Conservation (phyloP, 2,113 vertebrate genomes). For the Percopsis transmontana region DNA sequence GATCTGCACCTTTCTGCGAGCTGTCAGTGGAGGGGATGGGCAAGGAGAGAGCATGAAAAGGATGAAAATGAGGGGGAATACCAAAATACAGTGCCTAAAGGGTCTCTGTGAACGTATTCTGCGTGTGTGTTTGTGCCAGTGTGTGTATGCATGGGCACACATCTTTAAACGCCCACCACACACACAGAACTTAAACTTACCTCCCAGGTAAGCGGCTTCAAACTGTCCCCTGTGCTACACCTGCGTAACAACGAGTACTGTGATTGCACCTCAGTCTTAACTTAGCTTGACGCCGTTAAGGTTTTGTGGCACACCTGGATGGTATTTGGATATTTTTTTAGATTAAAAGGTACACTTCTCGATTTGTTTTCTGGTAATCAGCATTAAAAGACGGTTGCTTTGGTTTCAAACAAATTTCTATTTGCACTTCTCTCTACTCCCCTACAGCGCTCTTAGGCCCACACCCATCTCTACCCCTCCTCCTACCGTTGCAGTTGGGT, state of each 20-base stretch:
- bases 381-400: no score
- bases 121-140: slow-evolving; percentile 15
- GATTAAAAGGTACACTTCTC: no score
- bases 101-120: slow-evolving; percentile 2
- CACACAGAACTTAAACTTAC: background rate
- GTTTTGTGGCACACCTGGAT: slow-evolving; percentile 27
- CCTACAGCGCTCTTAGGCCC: no score
- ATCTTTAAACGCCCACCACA: slow-evolving; percentile 13
- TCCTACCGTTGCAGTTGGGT: no score
- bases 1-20: slow-evolving; percentile 45
- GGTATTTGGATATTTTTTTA: slow-evolving; percentile 41
- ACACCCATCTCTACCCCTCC: no score
- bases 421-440: no score
- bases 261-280: slow-evolving; percentile 13
- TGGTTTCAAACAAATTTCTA: no score
- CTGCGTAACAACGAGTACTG: slow-evolving; percentile 1
- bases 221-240: slow-evolving; percentile 2
- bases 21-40: slow-evolving; percentile 35
- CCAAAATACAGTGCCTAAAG: slow-evolving; percentile 14
- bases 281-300: background rate
- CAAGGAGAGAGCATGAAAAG: slow-evolving; percentile 22
- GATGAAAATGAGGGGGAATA: slow-evolving; percentile 37
- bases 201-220: slow-evolving; percentile 7
- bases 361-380: no score
- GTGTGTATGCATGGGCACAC: slow-evolving; percentile 1